Evolutionary conservation across 2,888 invertebrate genomes (phyloP).

Genomic region (Apoderus coryli): DNA sequence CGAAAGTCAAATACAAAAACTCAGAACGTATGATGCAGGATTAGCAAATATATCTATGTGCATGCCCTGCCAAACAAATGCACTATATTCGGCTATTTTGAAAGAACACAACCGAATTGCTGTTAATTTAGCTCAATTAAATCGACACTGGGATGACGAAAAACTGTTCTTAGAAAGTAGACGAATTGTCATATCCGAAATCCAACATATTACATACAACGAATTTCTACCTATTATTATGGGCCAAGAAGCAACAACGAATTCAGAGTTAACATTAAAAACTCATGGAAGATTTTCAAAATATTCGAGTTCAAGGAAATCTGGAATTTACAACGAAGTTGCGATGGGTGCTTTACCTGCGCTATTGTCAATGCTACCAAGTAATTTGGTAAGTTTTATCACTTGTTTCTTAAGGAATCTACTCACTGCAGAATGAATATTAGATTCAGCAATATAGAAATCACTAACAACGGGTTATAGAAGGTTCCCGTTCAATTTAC

Average conservation of each 20-base stretch:
- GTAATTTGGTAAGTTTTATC: constrained; percentile 40
- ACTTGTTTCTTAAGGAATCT: no score
- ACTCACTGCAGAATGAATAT: no score
- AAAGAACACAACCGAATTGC: constrained; percentile 72
- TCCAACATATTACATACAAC: constrained; percentile 73
- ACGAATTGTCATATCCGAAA: constrained; percentile 58
- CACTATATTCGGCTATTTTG: constrained; percentile 55
- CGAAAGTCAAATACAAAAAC: constrained; percentile 49
- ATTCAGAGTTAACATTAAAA: constrained; percentile 45
- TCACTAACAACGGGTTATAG: no score
- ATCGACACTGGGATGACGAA: constrained; percentile 69
- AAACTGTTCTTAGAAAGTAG: constrained; percentile 61
- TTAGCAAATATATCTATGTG: constrained; percentile 54
- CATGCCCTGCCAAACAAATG: constrained; percentile 50
- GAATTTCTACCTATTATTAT: constrained; percentile 69
- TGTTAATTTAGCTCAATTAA: constrained; percentile 49
- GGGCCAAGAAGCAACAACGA: constrained; percentile 51
- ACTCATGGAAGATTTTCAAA: constrained; percentile 60
- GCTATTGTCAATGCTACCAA: constrained; percentile 61
- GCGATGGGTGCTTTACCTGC: constrained; percentile 60
- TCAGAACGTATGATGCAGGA: constrained; percentile 58
- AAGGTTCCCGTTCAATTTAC: no score
- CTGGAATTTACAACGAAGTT: constrained; percentile 65
- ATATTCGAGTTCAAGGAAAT: constrained; percentile 68
- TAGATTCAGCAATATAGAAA: no score